Evolutionary conservation across 2,888 invertebrate species (phyloP).

Genomic region (Lathronympha strigana): DNA sequence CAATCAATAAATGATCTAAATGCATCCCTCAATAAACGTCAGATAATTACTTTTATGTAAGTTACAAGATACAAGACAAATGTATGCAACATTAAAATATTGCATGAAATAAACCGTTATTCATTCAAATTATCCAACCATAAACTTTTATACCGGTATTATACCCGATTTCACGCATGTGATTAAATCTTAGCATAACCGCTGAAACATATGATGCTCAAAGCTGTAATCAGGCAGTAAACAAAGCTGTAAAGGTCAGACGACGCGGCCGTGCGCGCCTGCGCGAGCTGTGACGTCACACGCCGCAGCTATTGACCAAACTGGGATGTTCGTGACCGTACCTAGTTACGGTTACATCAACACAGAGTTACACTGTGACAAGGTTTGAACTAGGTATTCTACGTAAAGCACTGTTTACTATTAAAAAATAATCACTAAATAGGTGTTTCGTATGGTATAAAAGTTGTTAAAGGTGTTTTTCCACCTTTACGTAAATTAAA

Average conservation of each 20-base stretch:
- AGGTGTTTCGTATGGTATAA: neutral
- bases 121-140: neutral
- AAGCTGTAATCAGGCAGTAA: slow-evolving; percentile 28
- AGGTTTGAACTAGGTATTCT: neutral
- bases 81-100: neutral
- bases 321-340: slow-evolving; percentile 2
- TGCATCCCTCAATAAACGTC: too few relatives aligned
- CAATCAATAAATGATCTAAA: too few relatives aligned
- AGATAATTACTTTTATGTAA: too few relatives aligned
- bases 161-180: neutral
- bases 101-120: neutral
- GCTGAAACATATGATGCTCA: slow-evolving; percentile 29
- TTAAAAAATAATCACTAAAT: too few relatives aligned
- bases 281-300: slow-evolving; percentile 39
- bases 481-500: too few relatives aligned
- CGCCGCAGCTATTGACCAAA: slow-evolving; percentile 38
- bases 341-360: slow-evolving; percentile 11
- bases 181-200: slow-evolving; percentile 23
- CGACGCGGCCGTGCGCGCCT: slow-evolving; percentile 25
- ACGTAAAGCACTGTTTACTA: too few relatives aligned
- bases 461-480: too few relatives aligned
- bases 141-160: neutral
- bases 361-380: neutral
- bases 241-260: slow-evolving; percentile 35
- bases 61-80: neutral